Evolutionary conservation across 2,797 vertebrate species (phyloP).

Genomic region (Dendrocincla fuliginosa): DNA sequence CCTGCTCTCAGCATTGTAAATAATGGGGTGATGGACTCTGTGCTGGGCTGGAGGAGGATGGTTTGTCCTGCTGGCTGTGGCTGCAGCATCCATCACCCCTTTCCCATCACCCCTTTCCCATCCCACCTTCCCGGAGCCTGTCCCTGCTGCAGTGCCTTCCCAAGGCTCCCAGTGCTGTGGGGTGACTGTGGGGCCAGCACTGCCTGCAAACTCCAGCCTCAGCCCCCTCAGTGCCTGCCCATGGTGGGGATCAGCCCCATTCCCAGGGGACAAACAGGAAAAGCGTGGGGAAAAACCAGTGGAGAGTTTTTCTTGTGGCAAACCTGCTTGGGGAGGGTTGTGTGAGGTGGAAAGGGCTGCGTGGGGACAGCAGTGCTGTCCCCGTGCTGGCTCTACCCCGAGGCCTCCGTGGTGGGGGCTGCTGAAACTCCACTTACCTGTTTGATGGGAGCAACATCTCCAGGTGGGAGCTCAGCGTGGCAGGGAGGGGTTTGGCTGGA

Average conservation of each 20-base stretch:
- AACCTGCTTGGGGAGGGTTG: neutral
- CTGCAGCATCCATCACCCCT: neutral
- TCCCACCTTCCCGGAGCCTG: accelerated
- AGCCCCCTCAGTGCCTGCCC: neutral
- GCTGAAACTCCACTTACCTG: neutral
- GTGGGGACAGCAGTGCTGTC: neutral
- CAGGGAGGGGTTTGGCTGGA: neutral
- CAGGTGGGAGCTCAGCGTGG: accelerated
- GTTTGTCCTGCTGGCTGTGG: neutral
- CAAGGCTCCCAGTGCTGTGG: accelerated
- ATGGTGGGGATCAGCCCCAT: accelerated
- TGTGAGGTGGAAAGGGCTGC: neutral
- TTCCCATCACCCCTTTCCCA: too few relatives aligned
- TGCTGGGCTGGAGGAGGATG: neutral
- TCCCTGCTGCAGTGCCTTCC: neutral
- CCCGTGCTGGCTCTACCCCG: neutral
- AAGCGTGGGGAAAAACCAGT: accelerated
- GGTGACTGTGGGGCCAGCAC: neutral
- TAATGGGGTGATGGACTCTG: neutral
- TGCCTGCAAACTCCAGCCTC: neutral
- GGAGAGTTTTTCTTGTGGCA: neutral
- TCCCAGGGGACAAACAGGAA: neutral
- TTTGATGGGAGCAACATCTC: accelerated
- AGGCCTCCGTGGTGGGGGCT: accelerated
- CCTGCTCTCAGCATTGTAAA: neutral